Percentiles rank a stretch among this genome's conserved stretches.
phyloP scores from a whole-genome alignment of 2,888 invertebrate species.

The Caenorhabditis sulstoni region DNA sequence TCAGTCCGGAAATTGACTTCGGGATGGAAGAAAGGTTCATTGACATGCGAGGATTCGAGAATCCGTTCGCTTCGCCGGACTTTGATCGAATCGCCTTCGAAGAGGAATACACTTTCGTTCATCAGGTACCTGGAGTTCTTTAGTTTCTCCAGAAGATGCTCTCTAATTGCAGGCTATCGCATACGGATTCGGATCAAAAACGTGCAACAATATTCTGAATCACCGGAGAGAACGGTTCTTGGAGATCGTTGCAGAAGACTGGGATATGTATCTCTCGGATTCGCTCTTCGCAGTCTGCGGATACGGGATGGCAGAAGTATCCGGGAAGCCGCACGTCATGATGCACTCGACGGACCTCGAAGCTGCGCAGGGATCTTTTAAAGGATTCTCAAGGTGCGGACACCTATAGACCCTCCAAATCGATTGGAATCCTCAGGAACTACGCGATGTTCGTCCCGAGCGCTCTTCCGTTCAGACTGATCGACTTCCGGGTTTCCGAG shows the following conservation, averaged over 20 bases:
- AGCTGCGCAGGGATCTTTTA: constrained; percentile 43
- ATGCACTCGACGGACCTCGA: constrained; percentile 54
- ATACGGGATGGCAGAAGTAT: constrained; percentile 41
- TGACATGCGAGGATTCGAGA: constrained; percentile 33
- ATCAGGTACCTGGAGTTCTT: constrained; percentile 26
- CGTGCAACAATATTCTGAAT: constrained; percentile 32
- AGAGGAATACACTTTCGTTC: constrained; percentile 41
- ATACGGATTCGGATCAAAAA: constrained; percentile 35
- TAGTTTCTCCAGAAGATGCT: not conserved
- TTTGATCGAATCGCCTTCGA: constrained; percentile 42
- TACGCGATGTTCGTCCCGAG: constrained; percentile 37
- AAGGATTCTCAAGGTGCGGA: constrained; percentile 28
- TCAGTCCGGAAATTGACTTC: constrained; percentile 41
- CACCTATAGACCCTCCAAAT: not conserved
- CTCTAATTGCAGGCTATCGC: constrained; percentile 27
- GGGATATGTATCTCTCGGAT: constrained; percentile 41
- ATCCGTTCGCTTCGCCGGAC: constrained; percentile 43
- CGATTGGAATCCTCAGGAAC: constrained; percentile 11
- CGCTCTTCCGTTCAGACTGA: constrained; percentile 33
- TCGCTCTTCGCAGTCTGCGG: constrained; percentile 49
- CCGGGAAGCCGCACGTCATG: constrained; percentile 46
- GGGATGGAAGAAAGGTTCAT: constrained; percentile 47
- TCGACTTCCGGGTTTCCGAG: constrained; percentile 14
- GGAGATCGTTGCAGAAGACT: constrained; percentile 22
- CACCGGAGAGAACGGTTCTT: constrained; percentile 27